Conservation (phyloP, 2,888 invertebrate genomes). For the Ceraclea dissimilis region DNA sequence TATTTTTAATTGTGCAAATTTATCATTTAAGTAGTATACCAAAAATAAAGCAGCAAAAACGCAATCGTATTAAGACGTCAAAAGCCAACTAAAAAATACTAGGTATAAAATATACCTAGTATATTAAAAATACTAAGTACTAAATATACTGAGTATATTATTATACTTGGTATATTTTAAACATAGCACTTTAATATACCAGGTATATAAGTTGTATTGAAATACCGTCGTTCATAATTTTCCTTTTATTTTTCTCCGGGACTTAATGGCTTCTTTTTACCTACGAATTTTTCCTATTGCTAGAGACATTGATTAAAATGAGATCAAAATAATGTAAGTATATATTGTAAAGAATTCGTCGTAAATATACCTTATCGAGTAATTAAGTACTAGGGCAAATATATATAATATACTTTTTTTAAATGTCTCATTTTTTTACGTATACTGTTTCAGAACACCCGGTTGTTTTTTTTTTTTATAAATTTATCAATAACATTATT, state of each 20-base stretch:
- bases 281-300: constrained; percentile 21
- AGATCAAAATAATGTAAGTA: constrained; percentile 26
- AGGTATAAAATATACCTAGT: no score
- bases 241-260: no score
- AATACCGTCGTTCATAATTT: no score
- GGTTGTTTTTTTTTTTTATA: constrained; percentile 15
- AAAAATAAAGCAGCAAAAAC: no score
- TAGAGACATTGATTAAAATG: constrained; percentile 24
- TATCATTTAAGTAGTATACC: neutral
- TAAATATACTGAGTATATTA: no score
- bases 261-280: constrained; percentile 17
- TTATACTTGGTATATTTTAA: no score
- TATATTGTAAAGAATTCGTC: constrained; percentile 16
- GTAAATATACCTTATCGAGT: constrained; percentile 18
- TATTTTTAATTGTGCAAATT: neutral
- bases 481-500: constrained; percentile 18
- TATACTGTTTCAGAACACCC: constrained; percentile 24
- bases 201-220: no score
- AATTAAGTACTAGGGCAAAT: constrained; percentile 23
- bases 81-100: no score
- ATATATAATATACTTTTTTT: constrained; percentile 22
- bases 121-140: no score
- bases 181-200: no score
- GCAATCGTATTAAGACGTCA: no score
- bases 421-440: constrained; percentile 25